A percentile compares a stretch with the other conserved stretches of the same genome.
Evolutionary conservation across 2,888 invertebrate genomes (phyloP).

Genomic region (Scelioninae gen. 2): DNA sequence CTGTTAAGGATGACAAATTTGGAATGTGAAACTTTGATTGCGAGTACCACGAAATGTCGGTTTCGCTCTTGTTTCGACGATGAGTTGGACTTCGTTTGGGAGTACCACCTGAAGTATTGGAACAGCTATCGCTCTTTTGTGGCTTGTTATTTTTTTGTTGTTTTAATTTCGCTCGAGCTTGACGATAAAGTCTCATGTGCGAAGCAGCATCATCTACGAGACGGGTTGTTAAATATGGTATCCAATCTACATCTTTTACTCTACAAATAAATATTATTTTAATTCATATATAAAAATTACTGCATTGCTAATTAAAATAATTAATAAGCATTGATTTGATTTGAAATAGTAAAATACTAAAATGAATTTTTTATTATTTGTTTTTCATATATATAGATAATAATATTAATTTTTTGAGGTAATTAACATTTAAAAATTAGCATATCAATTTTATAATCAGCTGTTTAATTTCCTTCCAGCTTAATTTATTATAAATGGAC

Average conservation of each 20-base stretch:
- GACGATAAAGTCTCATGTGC: conserved; percentile 90
- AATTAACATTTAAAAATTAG: no score
- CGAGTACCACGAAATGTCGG: conserved; percentile 82
- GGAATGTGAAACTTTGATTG: conserved; percentile 81
- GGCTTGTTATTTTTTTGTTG: conserved; percentile 65
- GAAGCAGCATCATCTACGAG: conserved; percentile 94
- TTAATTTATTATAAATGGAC: conserved; percentile 3
- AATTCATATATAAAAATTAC: no score
- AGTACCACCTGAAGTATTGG: conserved; percentile 73
- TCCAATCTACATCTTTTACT: conserved; percentile 92
- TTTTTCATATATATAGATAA: no score
- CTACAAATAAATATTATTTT: conserved; percentile 69
- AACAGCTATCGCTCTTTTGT: conserved; percentile 70
- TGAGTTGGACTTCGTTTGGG: conserved; percentile 77
- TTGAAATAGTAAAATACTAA: no score
- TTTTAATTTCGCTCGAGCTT: conserved; percentile 79
- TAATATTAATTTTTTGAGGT: no score
- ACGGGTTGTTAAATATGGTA: conserved; percentile 89
- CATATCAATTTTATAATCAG: no score
- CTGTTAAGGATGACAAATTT: conserved; percentile 70
- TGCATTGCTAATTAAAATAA: no score
- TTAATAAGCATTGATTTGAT: no score
- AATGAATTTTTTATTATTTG: no score
- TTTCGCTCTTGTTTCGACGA: conserved; percentile 84
- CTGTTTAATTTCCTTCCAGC: no score